Evolutionary conservation across 2,888 invertebrate species (phyloP).

Genomic region (Pandemis heparana): DNA sequence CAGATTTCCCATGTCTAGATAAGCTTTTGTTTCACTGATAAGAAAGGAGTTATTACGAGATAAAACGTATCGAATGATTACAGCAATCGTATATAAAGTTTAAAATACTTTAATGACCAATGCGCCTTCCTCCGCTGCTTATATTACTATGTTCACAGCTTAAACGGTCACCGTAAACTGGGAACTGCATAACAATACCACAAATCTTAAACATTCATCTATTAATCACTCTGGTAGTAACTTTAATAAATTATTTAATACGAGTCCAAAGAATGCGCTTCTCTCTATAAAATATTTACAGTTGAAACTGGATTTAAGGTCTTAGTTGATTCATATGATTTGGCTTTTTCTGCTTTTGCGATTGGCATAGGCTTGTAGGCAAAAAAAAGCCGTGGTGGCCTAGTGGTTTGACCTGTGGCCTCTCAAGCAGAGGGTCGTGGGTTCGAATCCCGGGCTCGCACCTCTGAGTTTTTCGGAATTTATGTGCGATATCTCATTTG

Average conservation of each 20-base stretch:
- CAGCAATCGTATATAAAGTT: neutral
- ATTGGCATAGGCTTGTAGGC: neutral
- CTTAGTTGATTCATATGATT: neutral
- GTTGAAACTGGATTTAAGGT: neutral
- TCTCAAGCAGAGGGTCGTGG: too few species aligned
- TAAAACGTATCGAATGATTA: neutral
- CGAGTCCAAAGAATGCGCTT: neutral
- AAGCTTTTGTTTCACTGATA: neutral
- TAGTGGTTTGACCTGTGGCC: too few species aligned
- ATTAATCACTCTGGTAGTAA: constrained; percentile 13
- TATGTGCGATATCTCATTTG: too few species aligned
- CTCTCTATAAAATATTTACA: neutral
- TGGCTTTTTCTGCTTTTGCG: neutral
- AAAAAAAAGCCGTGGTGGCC: too few species aligned
- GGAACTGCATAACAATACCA: constrained; percentile 57
- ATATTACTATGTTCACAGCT: neutral
- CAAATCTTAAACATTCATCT: constrained; percentile 52
- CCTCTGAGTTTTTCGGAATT: too few species aligned
- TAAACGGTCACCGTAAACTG: constrained; percentile 59
- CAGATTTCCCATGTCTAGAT: neutral
- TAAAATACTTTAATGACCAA: neutral
- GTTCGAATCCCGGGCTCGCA: too few species aligned
- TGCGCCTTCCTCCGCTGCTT: neutral
- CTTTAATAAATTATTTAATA: constrained; percentile 17
- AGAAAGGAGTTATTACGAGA: neutral